Evolutionary conservation across 2,113 vertebrate species (phyloP).

Genomic region (Cathartes aura): DNA sequence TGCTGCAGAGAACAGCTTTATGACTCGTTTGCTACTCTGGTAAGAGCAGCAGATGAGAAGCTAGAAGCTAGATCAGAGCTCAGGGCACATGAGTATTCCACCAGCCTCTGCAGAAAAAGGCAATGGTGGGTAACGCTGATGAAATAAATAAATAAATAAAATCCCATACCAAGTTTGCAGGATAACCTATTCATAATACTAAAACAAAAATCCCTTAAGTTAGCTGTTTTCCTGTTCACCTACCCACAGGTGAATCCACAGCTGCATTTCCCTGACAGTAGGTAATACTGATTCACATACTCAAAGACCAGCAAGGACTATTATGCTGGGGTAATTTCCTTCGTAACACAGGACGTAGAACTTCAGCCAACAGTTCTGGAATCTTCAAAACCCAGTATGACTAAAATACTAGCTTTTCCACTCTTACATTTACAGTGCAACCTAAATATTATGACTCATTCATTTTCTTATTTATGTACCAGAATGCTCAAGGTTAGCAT

Average conservation of each 20-base stretch:
- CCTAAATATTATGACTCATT: background rate
- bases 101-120: background rate
- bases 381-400: background rate
- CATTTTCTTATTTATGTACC: background rate
- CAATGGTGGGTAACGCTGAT: background rate
- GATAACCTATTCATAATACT: background rate
- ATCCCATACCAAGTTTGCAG: background rate
- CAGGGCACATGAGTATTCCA: background rate
- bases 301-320: background rate
- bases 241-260: background rate
- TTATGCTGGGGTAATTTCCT: background rate
- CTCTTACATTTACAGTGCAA: background rate
- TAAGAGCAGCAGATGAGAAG: background rate
- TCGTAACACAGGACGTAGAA: accelerated
- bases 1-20: background rate
- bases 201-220: background rate
- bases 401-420: background rate
- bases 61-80: background rate
- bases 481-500: background rate
- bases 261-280: background rate
- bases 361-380: background rate
- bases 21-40: background rate
- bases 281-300: background rate
- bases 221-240: background rate
- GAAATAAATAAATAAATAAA: background rate